These are phyloP conservation scores for Leuciscus idus DNA, from an alignment of 2,113 vertebrate species.

Conservation along the genomic window DNA sequence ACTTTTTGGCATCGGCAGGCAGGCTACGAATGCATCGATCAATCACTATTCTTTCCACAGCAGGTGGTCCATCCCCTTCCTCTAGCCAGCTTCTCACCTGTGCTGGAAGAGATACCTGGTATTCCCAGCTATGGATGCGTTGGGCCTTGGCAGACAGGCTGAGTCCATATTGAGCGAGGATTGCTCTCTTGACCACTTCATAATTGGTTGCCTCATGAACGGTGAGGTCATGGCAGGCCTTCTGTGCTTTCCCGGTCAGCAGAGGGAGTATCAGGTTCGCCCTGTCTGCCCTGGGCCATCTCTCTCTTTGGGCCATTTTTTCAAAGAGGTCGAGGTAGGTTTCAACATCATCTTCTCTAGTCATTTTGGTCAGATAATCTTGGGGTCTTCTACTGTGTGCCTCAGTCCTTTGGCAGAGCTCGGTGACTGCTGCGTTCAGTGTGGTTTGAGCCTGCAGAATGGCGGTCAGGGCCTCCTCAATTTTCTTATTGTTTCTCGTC, in stretches of 20 bases:
- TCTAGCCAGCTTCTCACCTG: neutral
- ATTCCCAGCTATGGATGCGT: neutral
- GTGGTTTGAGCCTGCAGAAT: too few relatives aligned
- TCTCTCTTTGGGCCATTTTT: neutral
- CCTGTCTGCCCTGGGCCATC: neutral
- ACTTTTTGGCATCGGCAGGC: neutral
- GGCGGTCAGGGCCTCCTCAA: too few relatives aligned
- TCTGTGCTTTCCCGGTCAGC: neutral
- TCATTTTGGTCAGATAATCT: neutral
- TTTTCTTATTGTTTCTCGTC: too few relatives aligned
- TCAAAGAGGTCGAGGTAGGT: neutral
- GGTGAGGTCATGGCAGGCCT: too few relatives aligned
- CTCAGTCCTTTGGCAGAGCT: neutral
- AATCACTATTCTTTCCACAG: neutral
- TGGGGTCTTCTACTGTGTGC: neutral
- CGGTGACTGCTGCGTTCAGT: too few relatives aligned
- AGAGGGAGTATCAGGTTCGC: neutral
- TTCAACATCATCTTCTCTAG: neutral
- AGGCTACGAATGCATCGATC: neutral
- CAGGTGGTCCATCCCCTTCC: neutral
- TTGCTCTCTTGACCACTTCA: neutral
- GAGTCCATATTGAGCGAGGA: neutral
- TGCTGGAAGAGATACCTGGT: neutral
- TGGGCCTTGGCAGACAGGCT: neutral
- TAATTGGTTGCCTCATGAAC: neutral